phyloP scores from a whole-genome alignment of 2,113 vertebrate genomes.

The Odobenus rosmarus region DNA sequence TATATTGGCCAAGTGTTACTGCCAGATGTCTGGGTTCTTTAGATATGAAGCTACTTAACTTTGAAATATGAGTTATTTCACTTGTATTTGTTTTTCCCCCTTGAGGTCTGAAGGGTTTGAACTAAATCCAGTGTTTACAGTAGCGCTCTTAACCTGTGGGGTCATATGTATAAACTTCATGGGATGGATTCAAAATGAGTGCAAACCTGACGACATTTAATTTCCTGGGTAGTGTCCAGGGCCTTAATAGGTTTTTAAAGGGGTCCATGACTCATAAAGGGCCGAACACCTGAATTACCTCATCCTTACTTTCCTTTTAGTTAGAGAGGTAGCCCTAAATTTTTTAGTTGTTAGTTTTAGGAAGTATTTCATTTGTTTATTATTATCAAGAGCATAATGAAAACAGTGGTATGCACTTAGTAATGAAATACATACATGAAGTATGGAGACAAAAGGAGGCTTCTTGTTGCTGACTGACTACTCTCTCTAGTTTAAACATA shows the following conservation, averaged over 20 bases:
- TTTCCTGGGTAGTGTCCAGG: background rate
- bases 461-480: background rate
- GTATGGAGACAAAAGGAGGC: background rate
- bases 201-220: background rate
- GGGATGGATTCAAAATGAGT: background rate
- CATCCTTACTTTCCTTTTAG: background rate
- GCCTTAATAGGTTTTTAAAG: background rate
- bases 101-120: background rate
- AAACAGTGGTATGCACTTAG: background rate
- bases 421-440: background rate
- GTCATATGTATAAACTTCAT: background rate
- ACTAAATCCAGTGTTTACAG: slow-evolving; percentile 4
- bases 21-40: background rate
- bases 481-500: background rate
- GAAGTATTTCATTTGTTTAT: slow-evolving; percentile 26
- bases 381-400: slow-evolving; percentile 11
- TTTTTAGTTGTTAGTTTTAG: slow-evolving; percentile 44
- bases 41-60: background rate
- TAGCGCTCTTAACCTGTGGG: background rate
- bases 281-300: background rate
- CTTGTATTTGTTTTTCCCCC: background rate
- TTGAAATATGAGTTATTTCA: background rate
- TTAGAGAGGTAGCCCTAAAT: background rate
- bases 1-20: background rate
- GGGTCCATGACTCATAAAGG: background rate